Base-by-base conservation (phyloP, 2,113 vertebrate species). In the Perca fluviatilis region DNA sequence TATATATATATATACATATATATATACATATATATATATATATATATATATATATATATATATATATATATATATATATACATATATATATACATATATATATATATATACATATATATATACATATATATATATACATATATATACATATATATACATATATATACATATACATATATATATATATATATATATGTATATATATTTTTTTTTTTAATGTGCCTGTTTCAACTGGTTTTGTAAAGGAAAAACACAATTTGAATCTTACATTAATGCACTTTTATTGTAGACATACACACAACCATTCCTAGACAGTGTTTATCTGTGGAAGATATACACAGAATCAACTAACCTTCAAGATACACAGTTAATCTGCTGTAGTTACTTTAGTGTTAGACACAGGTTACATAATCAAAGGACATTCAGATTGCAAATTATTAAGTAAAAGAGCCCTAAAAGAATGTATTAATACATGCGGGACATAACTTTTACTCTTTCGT, bases 271-370 rank as follows among this genome's bases (percentile, higher is more conserved):
- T 75, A n/a, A 75, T 51, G 56, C 14, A 47, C 13, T 18, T 91
- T 92, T 88, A 89, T 79, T 91, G 1, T 21, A 53, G 57, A 83
- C 60, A 61, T 8, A 53, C 1, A 62, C 33, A 54, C 63, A 74
- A 65, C 9, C 53, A 57, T 63, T 63, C 36, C 19, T 46, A 21
- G 7, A 33, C 58, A 27, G 2, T 15, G 25, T 60, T 61, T 13
- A 58, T 54, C 21, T 53, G 51, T 61, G 12, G 25, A 40, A 75
- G 40, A 65, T 46, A 69, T 18, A 14, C 49, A 79, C 50, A 75
- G 1, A 50, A 25, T 69, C 14, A 72, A 46, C 50, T 10, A 23
- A 61, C 14, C 3, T 57, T 30, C 21, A 66, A 62, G 10, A 73
- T 40, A 23, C 25, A 21, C 33, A 5, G 18, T 21, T 54, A 53